phyloP scores from a whole-genome alignment of 2,888 invertebrate genomes.

The Lagria hirta region DNA sequence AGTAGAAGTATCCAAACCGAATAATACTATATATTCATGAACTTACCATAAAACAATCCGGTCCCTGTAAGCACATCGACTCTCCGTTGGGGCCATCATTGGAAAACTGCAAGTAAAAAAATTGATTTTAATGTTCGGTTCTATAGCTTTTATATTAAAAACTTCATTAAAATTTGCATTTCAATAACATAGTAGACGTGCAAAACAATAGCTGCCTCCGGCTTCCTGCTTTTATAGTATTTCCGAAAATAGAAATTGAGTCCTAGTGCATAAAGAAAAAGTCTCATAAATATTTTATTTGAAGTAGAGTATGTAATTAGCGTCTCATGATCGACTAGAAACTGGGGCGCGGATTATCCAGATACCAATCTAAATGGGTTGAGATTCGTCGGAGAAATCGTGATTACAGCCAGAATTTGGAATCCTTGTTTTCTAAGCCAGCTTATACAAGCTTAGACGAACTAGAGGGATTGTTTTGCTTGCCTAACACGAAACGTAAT shows the following conservation, averaged over 20 bases:
- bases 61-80: constrained; percentile 68
- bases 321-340: constrained; percentile 35
- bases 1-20: no score
- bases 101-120: constrained; percentile 63
- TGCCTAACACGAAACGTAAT: constrained; percentile 40
- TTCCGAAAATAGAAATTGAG: constrained; percentile 24
- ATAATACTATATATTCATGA: no score
- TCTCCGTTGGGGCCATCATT: constrained; percentile 64
- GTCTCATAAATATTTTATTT: constrained; percentile 25
- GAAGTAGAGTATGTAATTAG: constrained; percentile 32
- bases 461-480: constrained; percentile 40
- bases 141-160: constrained; percentile 31
- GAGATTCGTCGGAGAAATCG: constrained; percentile 42
- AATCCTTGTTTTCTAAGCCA: constrained; percentile 44
- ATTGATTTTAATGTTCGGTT: constrained; percentile 38
- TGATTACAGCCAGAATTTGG: constrained; percentile 48
- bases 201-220: constrained; percentile 27
- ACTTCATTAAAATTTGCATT: constrained; percentile 39
- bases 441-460: constrained; percentile 40
- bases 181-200: constrained; percentile 32
- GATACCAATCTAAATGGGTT: constrained; percentile 46
- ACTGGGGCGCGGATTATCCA: constrained; percentile 38
- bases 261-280: constrained; percentile 23
- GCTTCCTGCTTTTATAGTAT: constrained; percentile 24
- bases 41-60: constrained; percentile 73